Evolutionary conservation across 2,797 vertebrate species (phyloP).

Genomic region (Sandelia bainsii): DNA sequence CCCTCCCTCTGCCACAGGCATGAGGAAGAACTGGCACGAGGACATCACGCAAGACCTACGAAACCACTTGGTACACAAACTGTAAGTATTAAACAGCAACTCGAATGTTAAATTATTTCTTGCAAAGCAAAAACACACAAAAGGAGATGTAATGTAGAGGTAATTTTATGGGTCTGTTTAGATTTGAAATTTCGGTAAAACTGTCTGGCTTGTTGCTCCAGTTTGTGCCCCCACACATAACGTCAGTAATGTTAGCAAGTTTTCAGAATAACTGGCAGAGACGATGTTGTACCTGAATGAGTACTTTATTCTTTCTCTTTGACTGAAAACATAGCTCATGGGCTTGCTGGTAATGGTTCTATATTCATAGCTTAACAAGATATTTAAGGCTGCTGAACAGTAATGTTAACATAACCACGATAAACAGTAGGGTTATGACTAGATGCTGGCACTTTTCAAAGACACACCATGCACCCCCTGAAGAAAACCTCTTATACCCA

Average conservation of each 20-base stretch:
- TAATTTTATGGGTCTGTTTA: neutral
- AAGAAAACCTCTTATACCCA: neutral
- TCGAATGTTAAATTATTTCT: neutral
- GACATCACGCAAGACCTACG: conserved; percentile 96
- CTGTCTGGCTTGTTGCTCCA: neutral
- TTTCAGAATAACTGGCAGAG: neutral
- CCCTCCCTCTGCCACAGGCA: conserved; percentile 90
- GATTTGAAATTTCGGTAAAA: neutral
- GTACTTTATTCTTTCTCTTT: neutral
- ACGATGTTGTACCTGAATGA: neutral
- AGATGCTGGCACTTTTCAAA: neutral
- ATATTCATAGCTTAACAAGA: neutral
- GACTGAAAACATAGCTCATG: neutral
- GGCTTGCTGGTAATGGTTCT: neutral
- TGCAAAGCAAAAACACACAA: too few relatives aligned
- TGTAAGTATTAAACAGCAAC: conserved; percentile 81
- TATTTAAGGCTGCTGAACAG: neutral
- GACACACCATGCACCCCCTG: too few relatives aligned
- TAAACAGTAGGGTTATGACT: neutral
- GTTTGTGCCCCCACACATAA: neutral
- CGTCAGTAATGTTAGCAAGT: neutral
- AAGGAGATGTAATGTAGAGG: too few relatives aligned
- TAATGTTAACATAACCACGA: neutral
- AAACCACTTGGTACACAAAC: conserved; percentile 96
- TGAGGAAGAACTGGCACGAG: conserved; percentile 96